Evolutionary conservation across 92 coral and sea anemone species (phyloP).

Genomic region (Scolanthus callimorphus): DNA sequence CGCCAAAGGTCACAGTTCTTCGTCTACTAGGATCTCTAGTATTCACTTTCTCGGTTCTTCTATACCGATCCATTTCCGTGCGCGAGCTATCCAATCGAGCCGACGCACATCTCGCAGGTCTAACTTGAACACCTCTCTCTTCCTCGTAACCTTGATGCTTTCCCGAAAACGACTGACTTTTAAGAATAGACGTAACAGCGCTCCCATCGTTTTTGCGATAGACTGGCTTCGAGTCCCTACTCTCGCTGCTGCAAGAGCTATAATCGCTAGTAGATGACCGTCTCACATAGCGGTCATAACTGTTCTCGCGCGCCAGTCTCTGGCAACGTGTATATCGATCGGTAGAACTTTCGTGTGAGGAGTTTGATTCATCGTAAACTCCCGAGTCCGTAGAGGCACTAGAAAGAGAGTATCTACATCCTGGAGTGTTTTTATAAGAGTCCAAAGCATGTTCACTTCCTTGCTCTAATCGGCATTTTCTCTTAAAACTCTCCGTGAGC

Average conservation of each 20-base stretch:
- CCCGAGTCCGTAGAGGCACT: slow-evolving; percentile 97
- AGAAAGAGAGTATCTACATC: slow-evolving; percentile 83
- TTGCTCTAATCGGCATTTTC: slow-evolving; percentile 49
- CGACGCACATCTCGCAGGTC: background rate
- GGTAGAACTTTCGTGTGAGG: slow-evolving; percentile 31
- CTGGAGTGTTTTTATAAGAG: slow-evolving; percentile 71
- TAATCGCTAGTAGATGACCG: background rate
- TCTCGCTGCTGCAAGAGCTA: slow-evolving; percentile 1
- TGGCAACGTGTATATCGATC: background rate
- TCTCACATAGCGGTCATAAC: background rate
- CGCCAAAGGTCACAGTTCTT: slow-evolving; percentile 86
- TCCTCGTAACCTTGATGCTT: slow-evolving; percentile 15
- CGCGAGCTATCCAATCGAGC: background rate
- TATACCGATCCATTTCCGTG: slow-evolving; percentile 23
- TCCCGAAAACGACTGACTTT: slow-evolving; percentile 50
- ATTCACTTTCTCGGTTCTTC: slow-evolving; percentile 36
- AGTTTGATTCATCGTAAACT: slow-evolving; percentile 72
- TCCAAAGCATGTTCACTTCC: slow-evolving; percentile 18
- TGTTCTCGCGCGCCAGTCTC: background rate
- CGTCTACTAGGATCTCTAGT: slow-evolving; percentile 53
- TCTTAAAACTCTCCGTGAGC: slow-evolving; percentile 79
- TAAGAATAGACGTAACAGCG: slow-evolving; percentile 22
- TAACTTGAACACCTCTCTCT: background rate
- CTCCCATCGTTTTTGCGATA: slow-evolving; percentile 9
- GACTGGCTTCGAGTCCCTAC: background rate